A percentile compares a stretch with the other conserved stretches of the same genome.
Evolutionary conservation across 2,113 vertebrate species (phyloP).

Genomic region (Lepisosteus oculatus): DNA sequence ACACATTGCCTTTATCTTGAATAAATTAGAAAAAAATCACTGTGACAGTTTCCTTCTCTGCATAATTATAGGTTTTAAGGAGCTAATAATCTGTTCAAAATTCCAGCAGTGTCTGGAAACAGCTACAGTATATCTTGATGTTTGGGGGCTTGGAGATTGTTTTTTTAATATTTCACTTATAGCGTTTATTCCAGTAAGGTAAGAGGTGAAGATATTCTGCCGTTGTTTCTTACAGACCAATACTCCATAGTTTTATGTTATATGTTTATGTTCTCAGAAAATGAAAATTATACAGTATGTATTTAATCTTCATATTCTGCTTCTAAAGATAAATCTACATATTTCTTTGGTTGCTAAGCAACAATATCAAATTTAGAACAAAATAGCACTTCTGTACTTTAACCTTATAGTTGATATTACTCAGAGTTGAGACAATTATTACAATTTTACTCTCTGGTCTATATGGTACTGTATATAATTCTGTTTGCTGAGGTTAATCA

Average conservation of each 20-base stretch:
- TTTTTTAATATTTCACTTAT: neutral
- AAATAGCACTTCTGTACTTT: neutral
- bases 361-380: conserved; percentile 8
- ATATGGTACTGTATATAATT: too few relatives aligned
- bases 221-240: too few relatives aligned
- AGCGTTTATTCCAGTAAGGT: neutral
- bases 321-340: neutral
- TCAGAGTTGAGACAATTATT: too few relatives aligned
- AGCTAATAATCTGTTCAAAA: neutral
- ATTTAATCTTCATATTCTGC: conserved; percentile 17
- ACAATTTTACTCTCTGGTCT: too few relatives aligned
- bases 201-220: too few relatives aligned
- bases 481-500: too few relatives aligned
- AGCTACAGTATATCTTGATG: neutral
- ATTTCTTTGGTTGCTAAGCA: conserved; percentile 20
- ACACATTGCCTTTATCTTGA: conserved; percentile 2
- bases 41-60: neutral
- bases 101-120: too few relatives aligned
- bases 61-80: neutral
- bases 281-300: conserved; percentile 12
- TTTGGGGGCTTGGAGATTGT: neutral
- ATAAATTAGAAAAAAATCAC: neutral
- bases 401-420: too few relatives aligned
- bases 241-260: too few relatives aligned
- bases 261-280: conserved; percentile 16